Evolutionary conservation across 1,140 invertebrate species (phyloP).

Genomic region (Meloidogyne chitwoodi): DNA sequence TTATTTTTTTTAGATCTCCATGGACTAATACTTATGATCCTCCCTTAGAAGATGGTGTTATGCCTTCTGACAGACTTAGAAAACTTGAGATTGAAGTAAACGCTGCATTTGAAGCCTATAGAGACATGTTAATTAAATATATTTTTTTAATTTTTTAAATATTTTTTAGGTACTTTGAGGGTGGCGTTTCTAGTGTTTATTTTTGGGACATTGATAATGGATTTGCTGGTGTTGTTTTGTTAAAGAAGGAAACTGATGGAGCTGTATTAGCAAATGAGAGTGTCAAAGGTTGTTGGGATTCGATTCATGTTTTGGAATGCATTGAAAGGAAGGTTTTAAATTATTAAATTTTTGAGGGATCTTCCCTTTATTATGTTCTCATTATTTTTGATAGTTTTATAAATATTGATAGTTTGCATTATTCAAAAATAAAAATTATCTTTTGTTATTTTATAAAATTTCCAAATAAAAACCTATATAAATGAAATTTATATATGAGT

Average conservation of each 20-base stretch:
- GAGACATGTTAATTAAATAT: constrained; percentile 76
- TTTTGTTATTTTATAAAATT: too few species aligned
- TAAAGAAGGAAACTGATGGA: constrained; percentile 76
- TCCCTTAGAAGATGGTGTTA: constrained; percentile 90
- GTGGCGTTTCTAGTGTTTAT: constrained; percentile 97
- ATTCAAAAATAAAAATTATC: too few species aligned
- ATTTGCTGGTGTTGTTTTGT: constrained; percentile 96
- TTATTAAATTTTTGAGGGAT: not conserved
- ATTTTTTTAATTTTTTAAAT: not conserved
- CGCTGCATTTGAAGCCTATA: constrained; percentile 93
- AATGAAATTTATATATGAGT: too few species aligned
- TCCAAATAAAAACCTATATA: too few species aligned
- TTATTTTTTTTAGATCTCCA: constrained; percentile 72
- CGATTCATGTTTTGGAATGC: constrained; percentile 97
- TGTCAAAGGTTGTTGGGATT: constrained; percentile 98
- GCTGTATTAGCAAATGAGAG: constrained; percentile 77
- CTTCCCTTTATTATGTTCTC: not conserved
- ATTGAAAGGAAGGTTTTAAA: constrained; percentile 63
- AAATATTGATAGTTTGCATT: too few species aligned
- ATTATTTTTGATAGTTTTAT: too few species aligned
- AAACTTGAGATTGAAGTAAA: constrained; percentile 96
- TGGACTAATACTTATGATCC: constrained; percentile 99
- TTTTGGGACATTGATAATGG: constrained; percentile 93
- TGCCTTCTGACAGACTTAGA: constrained; percentile 90
- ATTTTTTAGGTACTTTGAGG: constrained; percentile 78